Evolutionary conservation across 2,888 invertebrate genomes (phyloP), one percentile per base, ranked within the genome.

Genomic region (Himalopsyche tibetana): DNA sequence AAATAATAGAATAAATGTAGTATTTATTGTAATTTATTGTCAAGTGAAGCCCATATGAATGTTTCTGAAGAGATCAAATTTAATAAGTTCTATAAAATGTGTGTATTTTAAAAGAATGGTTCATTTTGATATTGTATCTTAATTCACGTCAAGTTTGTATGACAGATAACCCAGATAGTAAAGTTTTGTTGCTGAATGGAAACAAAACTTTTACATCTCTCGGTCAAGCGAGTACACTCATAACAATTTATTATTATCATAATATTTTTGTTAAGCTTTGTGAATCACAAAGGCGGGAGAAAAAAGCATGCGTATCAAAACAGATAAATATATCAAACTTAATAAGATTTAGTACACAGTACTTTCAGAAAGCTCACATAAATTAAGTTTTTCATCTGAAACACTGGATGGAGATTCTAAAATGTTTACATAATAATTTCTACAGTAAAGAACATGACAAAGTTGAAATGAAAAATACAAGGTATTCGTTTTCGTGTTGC

Each of bases 311-410:
- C 63, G 63, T 63, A 63, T 63, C 63, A 63, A 63, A 63, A 63
- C 63, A 63, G 63, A 63, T 63, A 63, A 63, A 63, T 63, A 63
- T 63, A 63, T 63, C 63, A 63, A 63, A 19, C 63, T 63, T 19
- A 63, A 63, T 63, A 19, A 19, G 63, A 63, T 63, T 19, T 63
- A 63, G 19, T 63, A 63, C 19, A 63, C 63, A 19, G 63, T 63
- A 63, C 19, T 63, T 63, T 19, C 63, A 63, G 63, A 63, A 63
- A 63, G 63, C 63, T 19, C 2, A 63, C 63, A 63, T 63, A 63
- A 63, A 63, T 63, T 63, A 63, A 63, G 19, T 63, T 63, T 63
- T 63, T 63, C 63, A 19, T n/a, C 3, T 63, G 63, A 63, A 63
- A 63, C 9, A 63, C 19, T 63, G 63, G 63, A 19, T 11, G 19